Evolutionary conservation across 1,140 invertebrate genomes (phyloP), one percentile per base, ranked within the genome.

Genomic region (Zaprionus nigranus): DNA sequence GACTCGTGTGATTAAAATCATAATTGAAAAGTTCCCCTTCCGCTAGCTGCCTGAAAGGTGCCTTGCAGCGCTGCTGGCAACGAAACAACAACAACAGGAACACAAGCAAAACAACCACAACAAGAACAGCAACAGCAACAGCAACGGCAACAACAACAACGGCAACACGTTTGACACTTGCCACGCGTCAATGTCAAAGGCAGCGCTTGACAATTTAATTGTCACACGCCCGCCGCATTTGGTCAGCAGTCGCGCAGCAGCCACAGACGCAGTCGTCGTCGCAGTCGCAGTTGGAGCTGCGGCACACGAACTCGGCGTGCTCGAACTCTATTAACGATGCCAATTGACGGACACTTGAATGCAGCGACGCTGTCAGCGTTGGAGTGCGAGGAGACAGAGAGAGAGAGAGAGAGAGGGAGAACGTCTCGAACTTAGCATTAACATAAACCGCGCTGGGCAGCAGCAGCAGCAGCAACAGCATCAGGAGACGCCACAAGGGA

Each of bases 291-390:
- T 49, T 1, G 26, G 46, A 34, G 28, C 65, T 26, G 59, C 36
- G 28, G 72, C 81, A 67, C 68, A 79, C 82, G 74, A 78, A 81
- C 75, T 65, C 49, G 79, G 71, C 79, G 66, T 20, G 26, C 78
- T 78, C 74, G 85, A 87, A 87, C 81, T 87, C 84, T 90, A 87
- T 87, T 87, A 87, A 87, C 85, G 84, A 90, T 68, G 85, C 78
- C 85, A 90, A 88, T 88, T 90, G 85, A 90, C 85, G 73, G 85
- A 90, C 85, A 90, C 85, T 85, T 90, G 85, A 90, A 90, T 90
- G 85, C 85, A 57, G 49, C 65, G 61, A 65, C 64, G 79, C 82
- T 90, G 85, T 76, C 85, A 90, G 67, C 40, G 59, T 65, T 65
- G 26, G 13, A 20, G 49, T 20, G 43, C 34, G 49, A 30, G 5